Conservation (phyloP, 2,113 vertebrate species). For the Camelus dromedarius region DNA sequence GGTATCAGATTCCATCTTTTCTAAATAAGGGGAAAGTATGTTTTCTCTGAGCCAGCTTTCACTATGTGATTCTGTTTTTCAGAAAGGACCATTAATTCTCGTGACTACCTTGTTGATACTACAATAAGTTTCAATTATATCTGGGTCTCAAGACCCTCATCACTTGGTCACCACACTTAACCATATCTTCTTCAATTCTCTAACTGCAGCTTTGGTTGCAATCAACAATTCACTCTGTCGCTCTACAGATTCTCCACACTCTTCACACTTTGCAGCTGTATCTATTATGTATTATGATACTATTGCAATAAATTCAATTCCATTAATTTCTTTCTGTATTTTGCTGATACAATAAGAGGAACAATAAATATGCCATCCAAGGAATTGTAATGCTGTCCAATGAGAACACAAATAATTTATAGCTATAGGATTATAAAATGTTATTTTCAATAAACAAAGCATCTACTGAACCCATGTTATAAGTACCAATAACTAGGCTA, state of each 20-base stretch:
- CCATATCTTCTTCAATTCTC: not conserved
- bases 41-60: not conserved
- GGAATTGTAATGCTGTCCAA: not conserved
- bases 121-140: not conserved
- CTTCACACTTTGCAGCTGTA: not conserved
- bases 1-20: not conserved
- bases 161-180: not conserved
- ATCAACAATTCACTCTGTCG: not conserved
- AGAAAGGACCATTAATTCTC: not conserved
- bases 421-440: not conserved
- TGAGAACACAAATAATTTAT: not conserved
- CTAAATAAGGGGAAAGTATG: not conserved
- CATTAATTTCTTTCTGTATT: not conserved
- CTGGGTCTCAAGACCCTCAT: not conserved
- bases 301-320: not conserved
- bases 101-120: not conserved
- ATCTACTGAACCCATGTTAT: not conserved
- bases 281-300: not conserved
- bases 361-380: not conserved
- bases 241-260: not conserved
- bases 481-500: not conserved
- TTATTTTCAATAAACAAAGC: slow-evolving; percentile 50
- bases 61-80: not conserved
- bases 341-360: not conserved
- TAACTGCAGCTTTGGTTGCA: not conserved